These are phyloP conservation scores for Eurosta solidaginis DNA, from an alignment of 1,140 invertebrate genomes.

Conservation along the genomic window DNA sequence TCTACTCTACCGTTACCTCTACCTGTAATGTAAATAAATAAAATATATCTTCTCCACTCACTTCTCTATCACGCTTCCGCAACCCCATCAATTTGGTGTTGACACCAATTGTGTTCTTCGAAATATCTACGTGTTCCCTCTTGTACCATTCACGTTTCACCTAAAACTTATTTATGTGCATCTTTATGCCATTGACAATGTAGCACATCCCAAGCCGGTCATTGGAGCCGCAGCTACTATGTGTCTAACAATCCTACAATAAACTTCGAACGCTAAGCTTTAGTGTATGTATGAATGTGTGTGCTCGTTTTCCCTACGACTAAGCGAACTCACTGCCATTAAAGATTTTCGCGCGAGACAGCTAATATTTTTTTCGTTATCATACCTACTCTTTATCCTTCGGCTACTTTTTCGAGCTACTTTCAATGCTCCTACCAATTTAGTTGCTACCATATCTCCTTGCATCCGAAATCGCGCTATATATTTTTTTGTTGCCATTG, in stretches of 20 bases:
- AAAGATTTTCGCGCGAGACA: background rate
- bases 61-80: background rate
- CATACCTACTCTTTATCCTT: too few relatives aligned
- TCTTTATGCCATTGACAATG: constrained; percentile 4
- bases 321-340: background rate
- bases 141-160: background rate
- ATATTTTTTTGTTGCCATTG: background rate
- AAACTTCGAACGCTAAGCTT: background rate
- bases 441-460: background rate
- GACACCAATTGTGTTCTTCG: constrained; percentile 2
- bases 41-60: background rate
- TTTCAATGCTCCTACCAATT: background rate
- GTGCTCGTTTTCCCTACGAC: background rate
- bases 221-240: background rate
- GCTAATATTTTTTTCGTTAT: constrained; percentile 2
- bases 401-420: background rate
- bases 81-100: background rate
- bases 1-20: too few relatives aligned
- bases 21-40: background rate
- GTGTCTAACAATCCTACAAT: background rate
- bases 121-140: background rate
- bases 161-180: constrained; percentile 7
- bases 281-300: background rate
- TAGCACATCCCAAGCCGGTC: background rate
- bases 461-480: background rate